A percentile compares a stretch with the other conserved stretches of the same genome.
Evolutionary conservation across 2,797 vertebrate species (phyloP).

Genomic region (Eulemur coronatus): DNA sequence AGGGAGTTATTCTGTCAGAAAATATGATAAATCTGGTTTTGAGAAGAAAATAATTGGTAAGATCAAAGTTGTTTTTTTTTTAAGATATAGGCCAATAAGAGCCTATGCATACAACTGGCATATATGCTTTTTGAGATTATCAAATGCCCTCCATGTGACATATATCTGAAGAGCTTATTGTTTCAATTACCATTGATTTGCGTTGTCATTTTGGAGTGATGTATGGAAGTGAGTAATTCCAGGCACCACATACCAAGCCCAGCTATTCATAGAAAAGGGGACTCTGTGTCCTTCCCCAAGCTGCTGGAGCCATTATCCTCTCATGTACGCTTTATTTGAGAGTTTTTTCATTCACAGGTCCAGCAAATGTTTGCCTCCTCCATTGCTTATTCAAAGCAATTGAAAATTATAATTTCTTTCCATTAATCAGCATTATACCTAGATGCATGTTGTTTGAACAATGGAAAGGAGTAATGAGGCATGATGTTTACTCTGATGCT

Average conservation of each 20-base stretch:
- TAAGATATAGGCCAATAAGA: not conserved
- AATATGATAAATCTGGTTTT: not conserved
- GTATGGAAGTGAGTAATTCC: not conserved
- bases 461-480: constrained; percentile 73
- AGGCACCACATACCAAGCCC: not conserved
- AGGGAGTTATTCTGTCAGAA: not conserved
- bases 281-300: not conserved
- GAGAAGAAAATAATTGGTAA: not conserved
- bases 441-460: constrained; percentile 38
- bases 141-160: not conserved
- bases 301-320: not conserved
- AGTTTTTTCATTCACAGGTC: not conserved
- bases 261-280: not conserved
- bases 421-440: constrained; percentile 78
- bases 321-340: not conserved
- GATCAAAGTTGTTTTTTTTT: not conserved
- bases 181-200: not conserved
- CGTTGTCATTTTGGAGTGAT: not conserved
- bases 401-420: constrained; percentile 69
- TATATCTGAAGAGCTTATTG: not conserved
- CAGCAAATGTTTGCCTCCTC: constrained; percentile 22
- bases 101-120: not conserved
- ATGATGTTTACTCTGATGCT: constrained; percentile 74
- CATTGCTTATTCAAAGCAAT: constrained; percentile 54
- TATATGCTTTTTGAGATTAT: not conserved